phyloP scores from a whole-genome alignment of 2,113 vertebrate species.

The Pogonocichla stellata region DNA sequence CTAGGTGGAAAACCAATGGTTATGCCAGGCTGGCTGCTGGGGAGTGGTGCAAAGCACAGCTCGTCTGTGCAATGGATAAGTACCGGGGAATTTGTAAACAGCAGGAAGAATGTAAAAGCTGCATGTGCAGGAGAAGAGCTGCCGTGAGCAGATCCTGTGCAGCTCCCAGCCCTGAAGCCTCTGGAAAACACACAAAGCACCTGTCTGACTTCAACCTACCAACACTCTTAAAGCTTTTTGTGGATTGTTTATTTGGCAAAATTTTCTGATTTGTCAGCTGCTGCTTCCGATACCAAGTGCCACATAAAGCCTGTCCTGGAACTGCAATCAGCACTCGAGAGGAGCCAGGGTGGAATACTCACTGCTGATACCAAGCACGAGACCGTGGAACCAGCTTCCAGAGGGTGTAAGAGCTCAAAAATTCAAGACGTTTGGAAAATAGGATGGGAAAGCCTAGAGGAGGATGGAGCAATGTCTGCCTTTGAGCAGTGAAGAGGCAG shows the following conservation, averaged over 20 bases:
- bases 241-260: neutral
- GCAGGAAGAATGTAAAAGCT: neutral
- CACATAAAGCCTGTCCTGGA: neutral
- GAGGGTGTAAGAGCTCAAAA: neutral
- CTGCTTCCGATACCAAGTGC: neutral
- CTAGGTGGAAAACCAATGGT: neutral
- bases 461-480: neutral
- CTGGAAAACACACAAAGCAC: accelerated
- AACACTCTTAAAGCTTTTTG: neutral
- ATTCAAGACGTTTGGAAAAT: neutral
- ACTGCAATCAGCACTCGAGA: neutral
- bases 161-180: neutral
- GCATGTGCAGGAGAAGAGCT: neutral
- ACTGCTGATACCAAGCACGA: neutral
- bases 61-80: neutral
- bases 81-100: neutral
- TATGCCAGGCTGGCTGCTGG: neutral
- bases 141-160: neutral
- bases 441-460: neutral
- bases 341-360: neutral
- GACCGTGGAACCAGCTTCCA: neutral
- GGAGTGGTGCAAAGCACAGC: neutral
- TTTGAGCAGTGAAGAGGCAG: neutral
- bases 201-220: neutral
- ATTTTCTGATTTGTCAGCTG: neutral